A percentile compares a stretch with the other conserved stretches of the same genome.
Evolutionary conservation across 2,888 invertebrate genomes (phyloP).

Genomic region (Octonoba sinensis): DNA sequence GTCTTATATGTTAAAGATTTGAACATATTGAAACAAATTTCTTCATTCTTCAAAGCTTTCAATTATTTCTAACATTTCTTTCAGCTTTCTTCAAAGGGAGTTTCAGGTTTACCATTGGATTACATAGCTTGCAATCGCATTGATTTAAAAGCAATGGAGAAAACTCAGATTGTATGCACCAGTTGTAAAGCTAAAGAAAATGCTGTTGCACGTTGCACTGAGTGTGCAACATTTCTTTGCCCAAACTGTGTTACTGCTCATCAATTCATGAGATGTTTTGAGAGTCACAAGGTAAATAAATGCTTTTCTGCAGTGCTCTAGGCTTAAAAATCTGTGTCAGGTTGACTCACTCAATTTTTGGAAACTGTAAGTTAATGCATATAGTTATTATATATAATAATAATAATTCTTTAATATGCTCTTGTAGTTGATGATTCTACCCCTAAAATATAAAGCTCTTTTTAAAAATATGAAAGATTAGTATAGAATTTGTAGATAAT

Average conservation of each 20-base stretch:
- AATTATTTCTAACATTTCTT: slow-evolving; percentile 8
- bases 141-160: slow-evolving; percentile 77
- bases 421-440: too few relatives aligned
- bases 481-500: too few relatives aligned
- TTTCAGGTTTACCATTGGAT: slow-evolving; percentile 85
- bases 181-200: slow-evolving; percentile 96
- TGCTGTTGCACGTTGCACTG: slow-evolving; percentile 87
- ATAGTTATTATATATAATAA: too few relatives aligned
- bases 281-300: slow-evolving; percentile 79
- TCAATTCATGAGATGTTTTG: slow-evolving; percentile 96
- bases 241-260: slow-evolving; percentile 95
- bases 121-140: slow-evolving; percentile 80
- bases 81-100: slow-evolving; percentile 76
- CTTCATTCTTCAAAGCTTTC: neutral
- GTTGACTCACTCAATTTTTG: too few relatives aligned
- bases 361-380: too few relatives aligned
- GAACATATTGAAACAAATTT: neutral
- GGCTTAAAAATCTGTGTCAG: too few relatives aligned
- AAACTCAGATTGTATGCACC: slow-evolving; percentile 81
- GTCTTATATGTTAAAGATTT: too few relatives aligned
- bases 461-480: too few relatives aligned
- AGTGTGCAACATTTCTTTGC: slow-evolving; percentile 94
- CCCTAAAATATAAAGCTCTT: too few relatives aligned
- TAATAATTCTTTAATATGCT: too few relatives aligned
- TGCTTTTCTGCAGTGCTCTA: too few relatives aligned